Conservation (phyloP, 1,140 invertebrate genomes). For the Gyrodactylus salaris region DNA sequence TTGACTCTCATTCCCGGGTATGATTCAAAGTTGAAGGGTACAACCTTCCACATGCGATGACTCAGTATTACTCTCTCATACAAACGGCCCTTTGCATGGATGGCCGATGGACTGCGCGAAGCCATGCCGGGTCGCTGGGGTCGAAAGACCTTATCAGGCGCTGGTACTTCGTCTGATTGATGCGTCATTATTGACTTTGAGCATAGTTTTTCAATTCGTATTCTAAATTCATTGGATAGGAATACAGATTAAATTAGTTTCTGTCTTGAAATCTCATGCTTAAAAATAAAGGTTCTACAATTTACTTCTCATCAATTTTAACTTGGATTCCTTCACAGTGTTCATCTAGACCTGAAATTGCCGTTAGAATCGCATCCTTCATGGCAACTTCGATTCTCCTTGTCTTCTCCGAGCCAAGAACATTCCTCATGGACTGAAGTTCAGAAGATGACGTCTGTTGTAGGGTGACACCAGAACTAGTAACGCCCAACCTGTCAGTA, state of each 20-base stretch:
- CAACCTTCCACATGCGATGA: neutral
- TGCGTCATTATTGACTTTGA: neutral
- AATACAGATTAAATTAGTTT: neutral
- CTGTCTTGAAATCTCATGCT: neutral
- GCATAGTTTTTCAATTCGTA: neutral
- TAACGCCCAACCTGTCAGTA: neutral
- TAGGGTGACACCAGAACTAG: neutral
- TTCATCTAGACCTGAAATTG: neutral
- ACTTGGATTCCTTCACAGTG: neutral
- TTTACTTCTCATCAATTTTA: neutral
- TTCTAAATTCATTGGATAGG: neutral
- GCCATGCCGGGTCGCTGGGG: neutral
- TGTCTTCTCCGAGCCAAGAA: neutral
- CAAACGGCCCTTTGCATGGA: neutral
- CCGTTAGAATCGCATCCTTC: neutral
- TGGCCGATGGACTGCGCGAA: neutral
- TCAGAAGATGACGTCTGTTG: neutral
- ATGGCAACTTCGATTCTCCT: neutral
- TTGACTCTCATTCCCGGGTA: neutral
- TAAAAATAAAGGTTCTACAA: neutral
- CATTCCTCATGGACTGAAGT: neutral
- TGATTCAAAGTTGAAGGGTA: conserved; percentile 1
- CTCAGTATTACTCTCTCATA: neutral
- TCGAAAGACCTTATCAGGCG: neutral
- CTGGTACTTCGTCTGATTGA: neutral